These are phyloP conservation scores for Hipparchia sbordonii DNA, from an alignment of 2,888 invertebrate genomes.

Conservation along the genomic window DNA sequence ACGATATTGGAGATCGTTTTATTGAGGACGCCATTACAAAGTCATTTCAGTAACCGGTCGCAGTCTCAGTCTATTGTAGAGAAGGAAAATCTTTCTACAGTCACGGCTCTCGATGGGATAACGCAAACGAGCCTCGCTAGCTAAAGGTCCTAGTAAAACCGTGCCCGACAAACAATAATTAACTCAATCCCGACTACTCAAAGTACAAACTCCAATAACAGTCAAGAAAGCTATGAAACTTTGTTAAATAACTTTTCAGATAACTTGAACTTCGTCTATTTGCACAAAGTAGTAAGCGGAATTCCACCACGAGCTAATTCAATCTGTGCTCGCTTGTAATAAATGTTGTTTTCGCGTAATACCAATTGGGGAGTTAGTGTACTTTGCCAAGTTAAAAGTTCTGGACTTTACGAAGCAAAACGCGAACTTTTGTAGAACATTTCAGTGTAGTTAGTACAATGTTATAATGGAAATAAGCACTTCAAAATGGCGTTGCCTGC, in stretches of 20 bases:
- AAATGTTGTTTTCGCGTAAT: constrained; percentile 82
- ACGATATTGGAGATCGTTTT: constrained; percentile 70
- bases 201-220: constrained; percentile 68
- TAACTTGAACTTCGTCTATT: constrained; percentile 81
- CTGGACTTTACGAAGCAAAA: constrained; percentile 83
- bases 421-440: constrained; percentile 83
- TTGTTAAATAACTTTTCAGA: constrained; percentile 84
- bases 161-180: constrained; percentile 63
- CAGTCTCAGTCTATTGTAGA: constrained; percentile 80
- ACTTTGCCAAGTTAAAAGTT: constrained; percentile 72
- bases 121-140: constrained; percentile 62
- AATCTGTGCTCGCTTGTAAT: constrained; percentile 81
- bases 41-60: constrained; percentile 75
- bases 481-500: constrained; percentile 82
- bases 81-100: constrained; percentile 82
- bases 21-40: constrained; percentile 78
- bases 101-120: constrained; percentile 83
- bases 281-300: constrained; percentile 80
- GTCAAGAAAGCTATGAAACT: constrained; percentile 81
- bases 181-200: constrained; percentile 65
- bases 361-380: constrained; percentile 75
- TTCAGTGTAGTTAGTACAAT: constrained; percentile 84
- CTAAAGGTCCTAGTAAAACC: constrained; percentile 60
- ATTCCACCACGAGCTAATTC: constrained; percentile 77
- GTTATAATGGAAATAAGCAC: constrained; percentile 84